Evolutionary conservation across 2,888 invertebrate species (phyloP), one percentile per base, ranked within the genome.

Genomic region (Dicyrtoma fusca): DNA sequence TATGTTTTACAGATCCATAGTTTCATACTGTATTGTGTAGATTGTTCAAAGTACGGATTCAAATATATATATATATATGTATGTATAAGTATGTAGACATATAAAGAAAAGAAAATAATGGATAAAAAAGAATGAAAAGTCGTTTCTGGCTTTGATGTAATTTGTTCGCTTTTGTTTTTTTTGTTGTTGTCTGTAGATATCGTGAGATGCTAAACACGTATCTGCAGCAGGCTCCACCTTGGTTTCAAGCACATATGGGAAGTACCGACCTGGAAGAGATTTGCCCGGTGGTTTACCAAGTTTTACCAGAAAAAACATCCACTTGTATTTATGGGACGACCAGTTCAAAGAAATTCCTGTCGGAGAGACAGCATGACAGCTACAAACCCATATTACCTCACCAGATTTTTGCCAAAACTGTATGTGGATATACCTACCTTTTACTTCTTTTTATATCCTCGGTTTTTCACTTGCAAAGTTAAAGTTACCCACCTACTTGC

Each of bases 161-260:
- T 61, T 34, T 61, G 34, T 34, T 61, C 10, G 14, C 51, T 61
- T 17, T 49, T 47, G 53, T 44, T 55, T 64, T 34, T 63, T 69
- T 64, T 51, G 17, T 11, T 49, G 49, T 51, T 51, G 8, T 42
- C 47, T 72, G 11, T 53, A 80, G 79, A 72, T 80, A 80, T 68
- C 78, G 79, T 64, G 78, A 78, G 73, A 80, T 80, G 76, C 74
- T 80, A 68, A 76, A 77, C 70, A 77, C 76, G 64, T 77, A 77
- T 70, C 72, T 77, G 69, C 76, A 77, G 69, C 76, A 78, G 73
- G 75, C 78, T 47, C 79, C 79, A 44, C 66, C 75, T 11, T 80
- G 79, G 79, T 80, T 75, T 53, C 74, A 76, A 51, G 74, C 74
- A 51, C 79, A 78, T 66, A 76, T 77, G 76, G 77, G 78, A 11